These are phyloP conservation scores for Hypomesus transpacificus DNA, from an alignment of 2,113 vertebrate species.

Conservation along the genomic window DNA sequence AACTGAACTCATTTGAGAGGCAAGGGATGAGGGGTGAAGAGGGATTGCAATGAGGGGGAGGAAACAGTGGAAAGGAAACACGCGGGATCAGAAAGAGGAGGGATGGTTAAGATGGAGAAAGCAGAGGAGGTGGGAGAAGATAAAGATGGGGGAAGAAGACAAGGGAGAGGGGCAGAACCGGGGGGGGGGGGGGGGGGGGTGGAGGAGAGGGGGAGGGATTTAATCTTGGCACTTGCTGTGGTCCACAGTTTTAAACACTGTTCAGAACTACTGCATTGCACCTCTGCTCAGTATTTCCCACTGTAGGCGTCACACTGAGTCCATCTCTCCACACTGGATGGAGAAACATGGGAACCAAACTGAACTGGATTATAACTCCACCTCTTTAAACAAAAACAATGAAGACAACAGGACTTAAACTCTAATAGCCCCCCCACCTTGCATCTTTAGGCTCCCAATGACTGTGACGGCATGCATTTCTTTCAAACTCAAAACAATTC, in stretches of 20 bases:
- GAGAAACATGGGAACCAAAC: neutral
- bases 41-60: neutral
- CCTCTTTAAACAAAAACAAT: neutral
- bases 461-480: too few relatives aligned
- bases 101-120: neutral
- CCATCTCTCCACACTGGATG: neutral
- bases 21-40: neutral
- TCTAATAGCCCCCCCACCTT: too few relatives aligned
- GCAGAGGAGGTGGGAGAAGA: neutral
- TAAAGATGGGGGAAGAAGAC: neutral
- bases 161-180: neutral
- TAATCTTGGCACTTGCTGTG: slow-evolving; percentile 13
- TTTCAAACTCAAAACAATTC: too few relatives aligned
- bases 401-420: too few relatives aligned
- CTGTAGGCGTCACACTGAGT: neutral
- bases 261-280: slow-evolving; percentile 29
- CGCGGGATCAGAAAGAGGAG: neutral
- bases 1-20: slow-evolving; percentile 27
- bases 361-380: neutral
- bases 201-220: neutral
- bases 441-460: too few relatives aligned
- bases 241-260: slow-evolving; percentile 17
- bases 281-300: slow-evolving; percentile 17
- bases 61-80: neutral
- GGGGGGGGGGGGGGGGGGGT: neutral